A percentile compares a stretch with the other conserved stretches of the same genome.
phyloP scores from a whole-genome alignment of 2,797 vertebrate genomes.

The Lepidocolaptes lacrymiger region DNA sequence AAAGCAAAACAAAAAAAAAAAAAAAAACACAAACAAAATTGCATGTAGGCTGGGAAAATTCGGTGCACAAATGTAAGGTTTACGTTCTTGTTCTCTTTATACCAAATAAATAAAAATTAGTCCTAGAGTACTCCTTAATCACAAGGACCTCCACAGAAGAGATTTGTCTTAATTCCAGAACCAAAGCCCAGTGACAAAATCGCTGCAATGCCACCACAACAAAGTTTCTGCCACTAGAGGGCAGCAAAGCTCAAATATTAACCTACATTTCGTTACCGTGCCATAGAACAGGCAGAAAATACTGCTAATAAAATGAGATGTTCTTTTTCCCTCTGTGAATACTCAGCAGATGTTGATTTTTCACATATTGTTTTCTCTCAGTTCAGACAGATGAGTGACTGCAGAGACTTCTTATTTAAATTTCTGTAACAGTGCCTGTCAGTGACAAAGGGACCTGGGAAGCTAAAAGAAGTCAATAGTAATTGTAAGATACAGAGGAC shows the following conservation, averaged over 20 bases:
- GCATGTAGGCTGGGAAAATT: not conserved
- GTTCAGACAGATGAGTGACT: not conserved
- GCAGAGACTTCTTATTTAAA: not conserved
- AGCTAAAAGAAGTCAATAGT: not conserved
- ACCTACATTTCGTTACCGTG: accelerated
- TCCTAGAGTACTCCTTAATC: not conserved
- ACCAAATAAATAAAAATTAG: not conserved
- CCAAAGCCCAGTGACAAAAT: accelerated
- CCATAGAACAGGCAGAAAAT: not conserved
- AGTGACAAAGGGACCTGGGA: not conserved
- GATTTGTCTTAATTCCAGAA: not conserved
- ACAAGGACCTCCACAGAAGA: not conserved
- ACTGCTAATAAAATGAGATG: not conserved
- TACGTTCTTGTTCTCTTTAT: not conserved
- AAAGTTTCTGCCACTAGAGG: not conserved
- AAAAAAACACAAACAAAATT: not conserved
- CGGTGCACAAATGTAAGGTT: not conserved
- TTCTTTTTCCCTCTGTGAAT: not conserved
- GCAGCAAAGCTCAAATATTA: conserved; percentile 27
- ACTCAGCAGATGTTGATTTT: not conserved
- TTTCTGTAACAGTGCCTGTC: not conserved
- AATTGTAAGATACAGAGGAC: not conserved
- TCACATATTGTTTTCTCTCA: not conserved
- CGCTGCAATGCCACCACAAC: accelerated
- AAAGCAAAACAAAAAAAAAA: not conserved